Evolutionary conservation across 2,113 vertebrate species (phyloP).

Genomic region (Rostratula benghalensis): DNA sequence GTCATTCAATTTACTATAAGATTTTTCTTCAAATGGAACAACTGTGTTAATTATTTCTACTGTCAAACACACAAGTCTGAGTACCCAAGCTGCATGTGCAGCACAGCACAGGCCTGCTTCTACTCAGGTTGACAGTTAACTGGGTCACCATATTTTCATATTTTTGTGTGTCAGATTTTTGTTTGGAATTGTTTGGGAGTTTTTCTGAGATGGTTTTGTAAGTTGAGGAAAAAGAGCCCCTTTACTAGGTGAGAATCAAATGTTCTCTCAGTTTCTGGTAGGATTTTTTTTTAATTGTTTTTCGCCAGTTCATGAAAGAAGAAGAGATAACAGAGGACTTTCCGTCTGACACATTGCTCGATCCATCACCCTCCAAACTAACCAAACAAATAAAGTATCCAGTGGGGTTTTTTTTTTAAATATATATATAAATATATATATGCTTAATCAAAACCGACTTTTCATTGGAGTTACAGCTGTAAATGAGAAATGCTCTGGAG

Average conservation of each 20-base stretch:
- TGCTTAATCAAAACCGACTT: not conserved
- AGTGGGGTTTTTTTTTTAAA: not conserved
- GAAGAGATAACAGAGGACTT: not conserved
- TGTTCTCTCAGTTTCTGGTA: not conserved
- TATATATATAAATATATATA: too few species aligned
- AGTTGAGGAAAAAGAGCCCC: not conserved
- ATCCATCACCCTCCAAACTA: not conserved
- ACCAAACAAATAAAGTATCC: not conserved
- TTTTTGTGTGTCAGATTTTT: not conserved
- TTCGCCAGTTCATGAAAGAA: not conserved
- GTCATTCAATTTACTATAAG: not conserved
- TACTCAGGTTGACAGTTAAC: not conserved
- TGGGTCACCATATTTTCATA: too few species aligned
- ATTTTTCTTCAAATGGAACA: not conserved
- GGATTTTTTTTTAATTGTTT: not conserved
- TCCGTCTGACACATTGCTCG: not conserved
- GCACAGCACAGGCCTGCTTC: too few species aligned
- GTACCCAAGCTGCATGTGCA: not conserved
- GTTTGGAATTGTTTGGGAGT: fast-evolving
- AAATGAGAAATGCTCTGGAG: not conserved
- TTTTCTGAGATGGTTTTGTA: not conserved
- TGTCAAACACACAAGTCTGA: not conserved
- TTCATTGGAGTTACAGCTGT: not conserved
- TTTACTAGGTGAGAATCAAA: not conserved
- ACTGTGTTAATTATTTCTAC: not conserved